phyloP scores from a whole-genome alignment of 2,113 vertebrate genomes.

The Cephalopholis sonnerati region DNA sequence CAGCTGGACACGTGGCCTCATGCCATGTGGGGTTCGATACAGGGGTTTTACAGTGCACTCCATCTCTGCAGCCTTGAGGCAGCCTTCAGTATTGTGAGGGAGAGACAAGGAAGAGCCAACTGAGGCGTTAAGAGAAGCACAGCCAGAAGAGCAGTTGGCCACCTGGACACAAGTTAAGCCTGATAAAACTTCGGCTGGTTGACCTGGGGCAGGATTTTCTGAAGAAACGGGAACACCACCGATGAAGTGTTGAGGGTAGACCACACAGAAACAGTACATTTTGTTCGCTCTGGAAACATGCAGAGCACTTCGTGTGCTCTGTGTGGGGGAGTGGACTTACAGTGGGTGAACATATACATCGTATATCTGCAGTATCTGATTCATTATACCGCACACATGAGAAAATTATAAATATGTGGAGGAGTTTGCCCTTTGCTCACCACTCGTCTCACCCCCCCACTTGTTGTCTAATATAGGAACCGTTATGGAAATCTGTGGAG shows the following conservation, averaged over 20 bases:
- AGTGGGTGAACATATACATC: slow-evolving; percentile 24
- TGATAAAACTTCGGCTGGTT: slow-evolving; percentile 19
- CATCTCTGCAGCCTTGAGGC: slow-evolving; percentile 34
- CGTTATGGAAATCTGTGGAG: slow-evolving; percentile 19
- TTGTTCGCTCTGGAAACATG: slow-evolving; percentile 18
- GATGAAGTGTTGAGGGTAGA: background rate
- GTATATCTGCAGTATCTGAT: slow-evolving; percentile 23
- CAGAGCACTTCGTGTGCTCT: background rate
- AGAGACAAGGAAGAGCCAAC: slow-evolving; percentile 32
- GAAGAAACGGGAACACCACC: slow-evolving; percentile 4
- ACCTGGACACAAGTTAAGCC: slow-evolving; percentile 28
- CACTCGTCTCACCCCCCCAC: background rate
- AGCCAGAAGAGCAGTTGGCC: slow-evolving; percentile 25
- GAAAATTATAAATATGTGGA: slow-evolving; percentile 30
- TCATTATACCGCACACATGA: slow-evolving; percentile 30
- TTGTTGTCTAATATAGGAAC: slow-evolving; percentile 24
- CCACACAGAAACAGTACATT: background rate
- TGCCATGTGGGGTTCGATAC: slow-evolving; percentile 11
- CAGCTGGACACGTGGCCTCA: slow-evolving; percentile 21
- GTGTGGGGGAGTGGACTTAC: slow-evolving; percentile 37
- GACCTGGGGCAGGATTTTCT: slow-evolving; percentile 11
- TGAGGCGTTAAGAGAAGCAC: slow-evolving; percentile 30
- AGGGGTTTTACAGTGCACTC: slow-evolving; percentile 18
- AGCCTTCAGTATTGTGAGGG: background rate
- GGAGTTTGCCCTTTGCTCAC: slow-evolving; percentile 20